Conservation (phyloP, 92 coral and sea anemone species). For the Zoanthus solanderi region DNA sequence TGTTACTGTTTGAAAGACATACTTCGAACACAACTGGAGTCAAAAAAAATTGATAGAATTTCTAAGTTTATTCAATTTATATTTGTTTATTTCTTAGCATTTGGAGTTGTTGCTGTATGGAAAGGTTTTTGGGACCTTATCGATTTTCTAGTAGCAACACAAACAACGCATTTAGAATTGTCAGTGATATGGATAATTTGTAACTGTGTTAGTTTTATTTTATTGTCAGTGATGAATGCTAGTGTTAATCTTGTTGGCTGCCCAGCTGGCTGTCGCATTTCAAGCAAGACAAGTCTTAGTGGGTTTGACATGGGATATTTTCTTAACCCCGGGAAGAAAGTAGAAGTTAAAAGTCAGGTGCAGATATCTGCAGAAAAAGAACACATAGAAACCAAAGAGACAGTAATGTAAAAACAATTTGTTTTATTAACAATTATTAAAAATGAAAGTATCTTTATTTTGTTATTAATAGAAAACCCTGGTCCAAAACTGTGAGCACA, state of each 20-base stretch:
- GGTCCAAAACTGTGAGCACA: no score
- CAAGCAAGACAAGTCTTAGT: slow-evolving; percentile 31
- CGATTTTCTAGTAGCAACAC: background rate
- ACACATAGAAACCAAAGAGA: background rate
- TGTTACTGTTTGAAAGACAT: slow-evolving; percentile 41
- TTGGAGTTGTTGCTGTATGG: background rate
- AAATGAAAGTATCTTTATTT: no score
- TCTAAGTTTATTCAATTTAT: slow-evolving; percentile 40
- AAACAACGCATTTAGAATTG: background rate
- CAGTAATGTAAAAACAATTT: background rate
- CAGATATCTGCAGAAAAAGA: background rate
- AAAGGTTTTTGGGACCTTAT: slow-evolving; percentile 12
- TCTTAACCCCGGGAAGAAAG: slow-evolving; percentile 15
- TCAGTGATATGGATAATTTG: background rate
- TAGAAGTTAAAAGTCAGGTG: background rate
- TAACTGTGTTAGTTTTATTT: background rate
- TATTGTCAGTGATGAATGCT: slow-evolving; percentile 37
- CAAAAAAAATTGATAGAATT: background rate
- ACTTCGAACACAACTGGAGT: slow-evolving; percentile 20
- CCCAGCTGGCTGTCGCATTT: slow-evolving; percentile 66
- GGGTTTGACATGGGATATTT: slow-evolving; percentile 71
- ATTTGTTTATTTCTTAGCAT: background rate
- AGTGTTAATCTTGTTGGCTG: slow-evolving; percentile 51
- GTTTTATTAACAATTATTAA: no score
- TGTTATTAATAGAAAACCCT: no score